Percentiles rank a stretch among this genome's conserved stretches.
Evolutionary conservation across 2,888 invertebrate genomes (phyloP).

Genomic region (Leptinotarsa haldemani): DNA sequence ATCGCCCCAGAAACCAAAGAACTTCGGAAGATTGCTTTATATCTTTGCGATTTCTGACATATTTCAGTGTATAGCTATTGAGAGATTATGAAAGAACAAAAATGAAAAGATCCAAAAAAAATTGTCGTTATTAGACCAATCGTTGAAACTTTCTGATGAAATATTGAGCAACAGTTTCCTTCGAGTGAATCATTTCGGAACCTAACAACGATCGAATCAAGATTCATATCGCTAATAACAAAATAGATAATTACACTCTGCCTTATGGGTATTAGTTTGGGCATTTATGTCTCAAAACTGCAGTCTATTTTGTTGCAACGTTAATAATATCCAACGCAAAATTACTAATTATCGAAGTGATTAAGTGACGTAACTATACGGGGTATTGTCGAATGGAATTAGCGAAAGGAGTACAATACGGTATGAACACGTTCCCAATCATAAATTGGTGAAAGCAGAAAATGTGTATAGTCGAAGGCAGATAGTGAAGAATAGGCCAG

Average conservation of each 20-base stretch:
- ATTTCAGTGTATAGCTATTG: too few relatives aligned
- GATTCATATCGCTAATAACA: not conserved
- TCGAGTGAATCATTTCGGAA: too few relatives aligned
- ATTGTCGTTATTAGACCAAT: too few relatives aligned
- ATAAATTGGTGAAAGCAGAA: not conserved
- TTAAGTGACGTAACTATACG: not conserved
- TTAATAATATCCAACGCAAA: not conserved
- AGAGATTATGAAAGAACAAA: too few relatives aligned
- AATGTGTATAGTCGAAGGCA: not conserved
- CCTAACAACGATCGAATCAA: too few relatives aligned
- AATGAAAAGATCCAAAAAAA: too few relatives aligned
- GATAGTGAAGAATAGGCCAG: not conserved
- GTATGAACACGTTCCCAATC: not conserved
- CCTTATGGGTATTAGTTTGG: not conserved
- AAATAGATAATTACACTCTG: not conserved
- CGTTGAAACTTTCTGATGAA: too few relatives aligned
- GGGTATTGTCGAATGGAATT: not conserved
- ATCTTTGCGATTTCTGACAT: too few relatives aligned
- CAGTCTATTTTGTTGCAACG: not conserved
- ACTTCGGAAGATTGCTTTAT: too few relatives aligned
- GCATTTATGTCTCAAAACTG: not conserved
- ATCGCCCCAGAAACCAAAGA: too few relatives aligned
- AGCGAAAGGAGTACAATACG: conserved; percentile 5
- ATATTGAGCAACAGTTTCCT: too few relatives aligned
- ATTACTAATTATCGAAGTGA: conserved; percentile 9